Evolutionary conservation across 2,113 vertebrate species (phyloP).

Genomic region (Aspidoscelis tigris): DNA sequence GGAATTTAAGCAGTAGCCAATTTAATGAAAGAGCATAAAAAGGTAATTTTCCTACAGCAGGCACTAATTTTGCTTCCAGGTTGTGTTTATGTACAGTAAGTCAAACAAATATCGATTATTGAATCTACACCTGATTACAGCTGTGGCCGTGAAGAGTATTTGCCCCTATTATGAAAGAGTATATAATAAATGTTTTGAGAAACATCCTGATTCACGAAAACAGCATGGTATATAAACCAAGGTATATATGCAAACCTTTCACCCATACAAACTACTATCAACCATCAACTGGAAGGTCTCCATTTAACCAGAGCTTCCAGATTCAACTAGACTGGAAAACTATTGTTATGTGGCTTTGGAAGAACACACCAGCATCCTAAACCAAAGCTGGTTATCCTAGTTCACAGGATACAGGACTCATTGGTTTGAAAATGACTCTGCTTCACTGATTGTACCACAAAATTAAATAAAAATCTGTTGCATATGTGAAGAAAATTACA

Average conservation of each 20-base stretch:
- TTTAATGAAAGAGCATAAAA: constrained; percentile 44
- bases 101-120: constrained; percentile 35
- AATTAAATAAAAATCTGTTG: not conserved
- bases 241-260: not conserved
- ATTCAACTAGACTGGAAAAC: not conserved
- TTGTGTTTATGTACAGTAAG: constrained; percentile 9
- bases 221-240: not conserved
- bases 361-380: not conserved
- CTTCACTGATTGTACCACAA: not conserved
- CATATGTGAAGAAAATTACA: not conserved
- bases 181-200: constrained; percentile 13
- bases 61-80: constrained; percentile 33
- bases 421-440: no score
- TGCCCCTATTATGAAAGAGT: not conserved
- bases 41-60: constrained; percentile 42
- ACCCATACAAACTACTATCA: not conserved
- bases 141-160: not conserved
- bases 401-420: not conserved
- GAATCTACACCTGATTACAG: constrained; percentile 27
- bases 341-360: not conserved
- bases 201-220: not conserved
- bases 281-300: not conserved
- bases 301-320: not conserved
- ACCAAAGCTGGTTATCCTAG: not conserved
- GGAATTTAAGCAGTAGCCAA: constrained; percentile 13